phyloP scores from a whole-genome alignment of 1,140 invertebrate species.

The Euglossa dilemma region DNA sequence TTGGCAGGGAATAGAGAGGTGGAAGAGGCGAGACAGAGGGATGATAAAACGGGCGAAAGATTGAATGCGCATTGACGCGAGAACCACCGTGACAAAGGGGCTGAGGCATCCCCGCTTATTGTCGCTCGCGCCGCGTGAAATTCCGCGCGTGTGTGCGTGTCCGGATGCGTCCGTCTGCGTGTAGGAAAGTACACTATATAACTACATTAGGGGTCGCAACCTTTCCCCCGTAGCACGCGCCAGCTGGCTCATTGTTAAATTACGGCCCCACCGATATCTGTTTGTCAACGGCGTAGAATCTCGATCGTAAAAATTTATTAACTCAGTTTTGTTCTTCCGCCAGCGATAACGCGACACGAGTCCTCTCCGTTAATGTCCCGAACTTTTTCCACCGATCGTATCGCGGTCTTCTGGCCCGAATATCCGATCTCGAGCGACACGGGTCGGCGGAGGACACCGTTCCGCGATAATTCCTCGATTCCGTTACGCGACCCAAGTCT shows the following conservation, averaged over 20 bases:
- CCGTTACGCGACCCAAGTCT: no score
- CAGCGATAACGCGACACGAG: neutral
- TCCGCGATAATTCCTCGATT: no score
- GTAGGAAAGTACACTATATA: conserved; percentile 77
- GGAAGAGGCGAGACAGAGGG: conserved; percentile 64
- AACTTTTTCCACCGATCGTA: neutral
- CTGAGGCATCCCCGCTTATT: conserved; percentile 80
- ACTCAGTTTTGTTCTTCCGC: neutral
- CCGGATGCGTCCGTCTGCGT: conserved; percentile 55
- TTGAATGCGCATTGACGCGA: conserved; percentile 81
- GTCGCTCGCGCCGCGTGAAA: conserved; percentile 66
- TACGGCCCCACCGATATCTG: conserved; percentile 80
- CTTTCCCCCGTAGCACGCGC: conserved; percentile 80
- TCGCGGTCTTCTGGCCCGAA: neutral
- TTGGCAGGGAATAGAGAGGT: conserved; percentile 6
- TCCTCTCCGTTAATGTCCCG: neutral
- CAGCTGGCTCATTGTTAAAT: conserved; percentile 83
- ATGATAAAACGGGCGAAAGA: conserved; percentile 72
- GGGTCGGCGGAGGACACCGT: no score
- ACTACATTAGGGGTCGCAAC: conserved; percentile 81
- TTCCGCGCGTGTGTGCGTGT: conserved; percentile 48
- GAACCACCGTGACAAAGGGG: conserved; percentile 81
- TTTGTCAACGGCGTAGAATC: conserved; percentile 65
- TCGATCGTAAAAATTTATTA: conserved; percentile 24
- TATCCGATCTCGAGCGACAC: neutral